A percentile compares a stretch with the other conserved stretches of the same genome.
Conservation (phyloP, 2,888 invertebrate genomes). For the Harpalus rufipes region DNA sequence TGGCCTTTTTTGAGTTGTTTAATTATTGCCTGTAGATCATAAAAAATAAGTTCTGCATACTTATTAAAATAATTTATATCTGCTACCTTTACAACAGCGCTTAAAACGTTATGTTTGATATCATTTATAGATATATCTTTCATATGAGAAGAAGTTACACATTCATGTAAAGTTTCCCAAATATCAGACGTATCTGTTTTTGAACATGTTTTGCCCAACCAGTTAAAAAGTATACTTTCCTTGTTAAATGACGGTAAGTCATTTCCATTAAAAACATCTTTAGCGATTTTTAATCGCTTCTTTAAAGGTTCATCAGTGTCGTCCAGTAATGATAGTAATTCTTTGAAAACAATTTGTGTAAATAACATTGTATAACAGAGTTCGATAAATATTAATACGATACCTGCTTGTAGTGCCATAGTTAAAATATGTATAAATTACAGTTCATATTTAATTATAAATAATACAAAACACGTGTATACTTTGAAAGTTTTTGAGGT, state of each 20-base stretch:
- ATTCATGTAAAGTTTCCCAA: conserved; percentile 71
- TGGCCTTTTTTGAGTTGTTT: conserved; percentile 46
- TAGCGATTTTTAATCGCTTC: conserved; percentile 73
- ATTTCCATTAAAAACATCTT: conserved; percentile 72
- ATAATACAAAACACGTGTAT: conserved; percentile 19
- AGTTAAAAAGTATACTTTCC: conserved; percentile 72
- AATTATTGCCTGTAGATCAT: conserved; percentile 31
- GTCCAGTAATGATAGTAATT: conserved; percentile 71
- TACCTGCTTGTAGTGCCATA: conserved; percentile 45
- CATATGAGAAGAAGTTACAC: conserved; percentile 72
- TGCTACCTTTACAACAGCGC: conserved; percentile 68
- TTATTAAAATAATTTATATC: not conserved
- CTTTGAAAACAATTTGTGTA: conserved; percentile 68
- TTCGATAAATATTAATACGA: not conserved
- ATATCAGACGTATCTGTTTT: conserved; percentile 68
- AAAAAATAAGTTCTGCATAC: conserved; percentile 5
- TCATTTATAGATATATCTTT: conserved; percentile 72
- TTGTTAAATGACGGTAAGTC: conserved; percentile 71
- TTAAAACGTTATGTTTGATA: conserved; percentile 71
- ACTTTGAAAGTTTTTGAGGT: conserved; percentile 20
- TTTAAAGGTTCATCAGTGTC: conserved; percentile 71
- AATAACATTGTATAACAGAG: too few species aligned
- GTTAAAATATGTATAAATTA: not conserved
- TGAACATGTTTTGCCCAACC: conserved; percentile 70
- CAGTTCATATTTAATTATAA: not conserved